Base-by-base conservation (phyloP, 1,140 invertebrate species). In the Lepidotrigona ventralis region DNA sequence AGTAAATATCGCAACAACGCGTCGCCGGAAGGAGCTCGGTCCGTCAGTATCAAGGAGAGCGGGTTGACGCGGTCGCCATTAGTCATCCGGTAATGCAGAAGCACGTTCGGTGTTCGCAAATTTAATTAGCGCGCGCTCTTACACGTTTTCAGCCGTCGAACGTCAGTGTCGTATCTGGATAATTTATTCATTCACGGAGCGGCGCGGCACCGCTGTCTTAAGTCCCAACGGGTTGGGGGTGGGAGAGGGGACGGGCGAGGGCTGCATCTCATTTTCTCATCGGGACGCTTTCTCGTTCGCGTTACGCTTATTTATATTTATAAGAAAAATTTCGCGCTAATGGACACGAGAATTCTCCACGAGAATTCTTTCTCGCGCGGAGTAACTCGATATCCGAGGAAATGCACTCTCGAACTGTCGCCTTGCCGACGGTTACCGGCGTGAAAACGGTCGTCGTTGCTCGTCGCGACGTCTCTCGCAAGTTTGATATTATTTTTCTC, bases 241-340 rank as follows among this genome's bases (percentile, higher is more conserved):
- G 0, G 26, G 63, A 15, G 8, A 46, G 39, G 39, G 9, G 39
- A 46, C 39, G 39, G 6, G 39, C 39, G 29, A 26, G 39, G 54
- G 74, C 74, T 53, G 77, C 73, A 78, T 87, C 83, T 87, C 78
- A 87, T 86, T 84, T 87, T 87, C 81, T 53, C 60, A 8, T 64
- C 72, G 75, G 71, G 26, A 53, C 80, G 58, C 54, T 83, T 51
- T 74, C 54, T 56, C 63, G 39, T 79, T 66, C 39, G 77, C 66
- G 72, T 54, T 77, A 77, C 71, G 63, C 85, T 81, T 87, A 87
- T 84, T 87, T 84, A 87, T 87, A 81, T 68, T 75, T 71, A 71
- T 60, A 87, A 83, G 79, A 83, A 87, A 84, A 87, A 83, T 54
- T 87, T 78, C 74, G 58, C 79, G 74, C 86, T 87, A 87, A 87